Evolutionary conservation across 2,113 vertebrate genomes (phyloP).

Genomic region (Eublepharis macularius): DNA sequence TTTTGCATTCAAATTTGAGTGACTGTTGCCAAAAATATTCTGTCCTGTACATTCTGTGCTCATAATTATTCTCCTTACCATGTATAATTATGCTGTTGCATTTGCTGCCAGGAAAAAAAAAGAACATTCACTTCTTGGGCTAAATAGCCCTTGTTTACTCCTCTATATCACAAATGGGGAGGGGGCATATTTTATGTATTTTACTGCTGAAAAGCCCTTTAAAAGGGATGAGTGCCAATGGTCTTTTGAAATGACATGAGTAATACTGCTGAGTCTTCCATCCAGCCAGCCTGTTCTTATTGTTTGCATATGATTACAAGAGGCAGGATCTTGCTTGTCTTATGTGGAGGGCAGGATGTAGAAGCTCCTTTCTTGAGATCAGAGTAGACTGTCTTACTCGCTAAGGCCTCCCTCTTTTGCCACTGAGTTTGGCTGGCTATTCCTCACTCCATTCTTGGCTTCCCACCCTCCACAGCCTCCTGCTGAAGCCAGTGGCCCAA

Average conservation of each 20-base stretch:
- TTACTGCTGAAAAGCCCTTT: neutral
- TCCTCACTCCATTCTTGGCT: neutral
- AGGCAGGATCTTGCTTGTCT: neutral
- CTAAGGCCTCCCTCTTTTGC: neutral
- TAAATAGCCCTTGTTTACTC: constrained; percentile 37
- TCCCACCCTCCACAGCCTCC: neutral
- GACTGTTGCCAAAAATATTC: constrained; percentile 23
- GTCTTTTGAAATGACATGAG: neutral
- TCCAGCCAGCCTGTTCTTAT: neutral
- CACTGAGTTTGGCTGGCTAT: neutral
- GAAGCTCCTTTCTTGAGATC: neutral
- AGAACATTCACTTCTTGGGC: constrained; percentile 24
- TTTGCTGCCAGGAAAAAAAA: constrained; percentile 26
- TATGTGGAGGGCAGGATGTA: neutral
- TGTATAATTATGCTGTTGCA: constrained; percentile 39
- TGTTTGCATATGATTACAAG: neutral
- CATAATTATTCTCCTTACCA: constrained; percentile 10
- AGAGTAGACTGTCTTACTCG: neutral
- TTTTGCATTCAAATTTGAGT: constrained; percentile 9
- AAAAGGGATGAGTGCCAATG: neutral
- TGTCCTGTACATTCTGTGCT: constrained; percentile 33
- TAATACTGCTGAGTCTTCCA: neutral
- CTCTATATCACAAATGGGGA: constrained; percentile 16
- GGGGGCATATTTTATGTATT: neutral
- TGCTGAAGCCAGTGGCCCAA: neutral